Base-by-base conservation (phyloP, 2,797 vertebrate species). In the Acipenser oxyrinchus region DNA sequence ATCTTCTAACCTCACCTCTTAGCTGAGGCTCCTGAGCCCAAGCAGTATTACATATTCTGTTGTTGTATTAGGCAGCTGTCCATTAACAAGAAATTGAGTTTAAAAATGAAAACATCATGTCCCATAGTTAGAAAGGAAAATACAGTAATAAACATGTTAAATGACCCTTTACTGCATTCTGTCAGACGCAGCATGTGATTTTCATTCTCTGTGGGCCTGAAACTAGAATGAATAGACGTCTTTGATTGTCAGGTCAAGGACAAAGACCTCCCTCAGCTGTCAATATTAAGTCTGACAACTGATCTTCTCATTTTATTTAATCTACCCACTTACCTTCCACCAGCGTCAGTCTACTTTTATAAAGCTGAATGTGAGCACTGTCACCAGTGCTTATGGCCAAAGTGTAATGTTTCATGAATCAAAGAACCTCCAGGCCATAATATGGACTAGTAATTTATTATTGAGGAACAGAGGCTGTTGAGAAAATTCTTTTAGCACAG, bases 361-460 rank as follows among this genome's bases (percentile, higher is more conserved):
- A 57, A 84, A 86, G 77, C 77, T 72, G 75, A 83, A 79, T 73
- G 70, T 80, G 69, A 74, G 76, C 70, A 73, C 79, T 81, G 78
- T 78, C 77, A 77, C 73, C 74, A 81, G 71, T 77, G 75, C 78
- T 83, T 82, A 79, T 72, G 66, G 68, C 77, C 18, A 62, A 84
- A 84, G 79, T 78, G 73, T 82, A 84, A 84, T 79, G 80, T 84
- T 82, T 86, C 81, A 83, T 71, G 76, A 84, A 86, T 86, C 80
- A 87, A 84, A 84, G 79, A 64, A 72, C 76, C 75, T 82, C 83
- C 75, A 79, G 82, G 81, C 77, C 79, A 74, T 76, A 79, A 74
- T 80, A 81, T 70, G 81, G 80, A 79, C 72, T 79, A 76, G 70
- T 79, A 82, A 86, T 90, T 88, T 86, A 86, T 88, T 82, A 79